Percentiles rank a stretch among this genome's conserved stretches.
These are phyloP conservation scores for Diorhabda carinulata DNA, from an alignment of 1,140 invertebrate genomes.

Conservation along the genomic window DNA sequence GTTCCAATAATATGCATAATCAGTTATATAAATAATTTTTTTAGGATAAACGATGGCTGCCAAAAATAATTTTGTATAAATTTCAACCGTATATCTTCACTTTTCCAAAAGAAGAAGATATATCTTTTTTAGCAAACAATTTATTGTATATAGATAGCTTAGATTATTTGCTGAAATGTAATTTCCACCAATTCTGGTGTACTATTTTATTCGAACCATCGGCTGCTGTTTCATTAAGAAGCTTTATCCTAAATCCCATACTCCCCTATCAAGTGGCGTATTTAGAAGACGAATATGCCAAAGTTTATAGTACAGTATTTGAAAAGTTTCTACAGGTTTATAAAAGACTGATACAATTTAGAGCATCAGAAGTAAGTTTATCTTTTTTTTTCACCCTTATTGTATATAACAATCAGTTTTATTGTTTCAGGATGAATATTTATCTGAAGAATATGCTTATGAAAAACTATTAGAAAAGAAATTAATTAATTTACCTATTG, in stretches of 20 bases:
- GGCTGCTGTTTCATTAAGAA: slow-evolving; percentile 26
- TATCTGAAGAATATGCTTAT: slow-evolving; percentile 33
- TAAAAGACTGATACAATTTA: slow-evolving; percentile 33
- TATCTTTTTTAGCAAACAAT: slow-evolving; percentile 30
- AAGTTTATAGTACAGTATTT: slow-evolving; percentile 33
- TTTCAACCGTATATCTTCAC: slow-evolving; percentile 34
- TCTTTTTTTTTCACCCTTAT: slow-evolving; percentile 7
- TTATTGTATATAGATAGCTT: slow-evolving; percentile 31
- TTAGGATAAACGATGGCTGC: slow-evolving; percentile 37
- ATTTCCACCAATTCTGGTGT: slow-evolving; percentile 43
- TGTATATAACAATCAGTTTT: slow-evolving; percentile 1
- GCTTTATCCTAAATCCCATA: slow-evolving; percentile 36
- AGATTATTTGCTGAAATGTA: slow-evolving; percentile 35
- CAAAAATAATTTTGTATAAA: slow-evolving; percentile 26
- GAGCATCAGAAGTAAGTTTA: slow-evolving; percentile 34
- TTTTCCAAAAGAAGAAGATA: slow-evolving; percentile 32
- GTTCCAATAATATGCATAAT: too few relatives aligned
- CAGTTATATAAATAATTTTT: slow-evolving; percentile 4
- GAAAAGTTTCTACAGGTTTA: slow-evolving; percentile 33
- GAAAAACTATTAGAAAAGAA: slow-evolving; percentile 34
- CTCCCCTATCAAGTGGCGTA: slow-evolving; percentile 30
- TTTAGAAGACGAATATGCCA: slow-evolving; percentile 31
- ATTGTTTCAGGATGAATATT: slow-evolving; percentile 40
- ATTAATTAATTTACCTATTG: slow-evolving; percentile 37
- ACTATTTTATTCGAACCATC: slow-evolving; percentile 37